A percentile compares a stretch with the other conserved stretches of the same genome.
Evolutionary conservation across 2,113 vertebrate genomes (phyloP).

Genomic region (Ctenodactylus gundi): DNA sequence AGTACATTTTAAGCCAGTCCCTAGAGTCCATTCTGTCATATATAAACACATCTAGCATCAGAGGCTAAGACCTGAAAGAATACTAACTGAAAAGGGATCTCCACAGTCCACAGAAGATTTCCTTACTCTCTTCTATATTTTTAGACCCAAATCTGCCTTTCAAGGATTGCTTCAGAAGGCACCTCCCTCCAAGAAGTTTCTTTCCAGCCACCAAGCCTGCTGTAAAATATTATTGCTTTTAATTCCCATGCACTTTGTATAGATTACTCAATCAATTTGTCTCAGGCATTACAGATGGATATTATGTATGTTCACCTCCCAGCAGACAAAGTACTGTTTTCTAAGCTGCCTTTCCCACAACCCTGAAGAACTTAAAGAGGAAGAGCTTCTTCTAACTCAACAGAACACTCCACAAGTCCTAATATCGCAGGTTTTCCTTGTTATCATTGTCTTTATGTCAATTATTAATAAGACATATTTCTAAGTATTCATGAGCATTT

Average conservation of each 20-base stretch:
- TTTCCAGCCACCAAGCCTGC: neutral
- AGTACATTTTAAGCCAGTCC: constrained; percentile 1
- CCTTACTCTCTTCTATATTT: neutral
- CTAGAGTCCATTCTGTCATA: neutral
- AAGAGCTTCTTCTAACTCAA: neutral
- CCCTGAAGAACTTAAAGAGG: neutral
- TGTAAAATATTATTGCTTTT: neutral
- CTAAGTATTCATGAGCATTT: neutral
- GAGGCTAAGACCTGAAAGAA: constrained; percentile 8
- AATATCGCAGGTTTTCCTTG: neutral
- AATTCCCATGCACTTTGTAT: neutral
- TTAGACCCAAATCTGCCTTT: neutral
- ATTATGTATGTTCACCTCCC: neutral
- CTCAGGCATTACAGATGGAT: neutral
- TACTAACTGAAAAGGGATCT: neutral
- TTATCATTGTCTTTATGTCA: neutral
- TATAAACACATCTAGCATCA: neutral
- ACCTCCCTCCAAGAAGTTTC: neutral
- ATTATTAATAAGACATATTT: neutral
- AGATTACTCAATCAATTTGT: neutral
- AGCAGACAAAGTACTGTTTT: neutral
- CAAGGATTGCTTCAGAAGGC: neutral
- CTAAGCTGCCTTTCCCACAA: neutral
- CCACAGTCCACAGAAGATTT: neutral
- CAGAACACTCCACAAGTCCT: neutral